phyloP scores from a whole-genome alignment of 2,113 vertebrate species.

The Indri indri region DNA sequence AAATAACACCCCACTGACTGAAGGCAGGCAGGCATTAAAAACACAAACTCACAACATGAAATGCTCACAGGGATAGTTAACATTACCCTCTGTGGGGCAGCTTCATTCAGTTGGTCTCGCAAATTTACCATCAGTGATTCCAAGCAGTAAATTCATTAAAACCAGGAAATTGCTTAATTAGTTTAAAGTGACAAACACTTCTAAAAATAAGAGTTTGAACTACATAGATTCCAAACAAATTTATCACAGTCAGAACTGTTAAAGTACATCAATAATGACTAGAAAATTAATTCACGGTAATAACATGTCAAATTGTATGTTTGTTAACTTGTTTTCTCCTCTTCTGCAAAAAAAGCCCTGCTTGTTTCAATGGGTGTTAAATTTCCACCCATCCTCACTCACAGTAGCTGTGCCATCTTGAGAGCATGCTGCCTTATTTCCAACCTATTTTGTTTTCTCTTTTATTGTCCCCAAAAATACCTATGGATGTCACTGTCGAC shows the following conservation, averaged over 20 bases:
- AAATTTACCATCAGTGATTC: conserved; percentile 28
- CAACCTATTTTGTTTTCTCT: background rate
- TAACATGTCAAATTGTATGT: background rate
- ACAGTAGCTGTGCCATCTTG: background rate
- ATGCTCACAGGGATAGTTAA: background rate
- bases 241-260: background rate
- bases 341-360: background rate
- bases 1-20: background rate
- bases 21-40: background rate
- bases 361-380: background rate
- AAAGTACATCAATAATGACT: conserved; percentile 39
- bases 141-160: conserved; percentile 59
- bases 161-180: conserved; percentile 55
- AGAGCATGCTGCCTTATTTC: background rate
- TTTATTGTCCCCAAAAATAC: background rate
- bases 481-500: background rate
- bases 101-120: background rate
- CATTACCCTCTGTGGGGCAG: background rate
- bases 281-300: conserved; percentile 34
- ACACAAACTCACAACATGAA: background rate
- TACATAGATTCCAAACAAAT: conserved; percentile 17
- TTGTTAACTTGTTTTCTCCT: background rate
- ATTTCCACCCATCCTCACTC: background rate
- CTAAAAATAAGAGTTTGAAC: conserved; percentile 36
- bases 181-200: conserved; percentile 43